Base-by-base conservation (phyloP, 92 coral and sea anemone species). In the Montipora capitata region DNA sequence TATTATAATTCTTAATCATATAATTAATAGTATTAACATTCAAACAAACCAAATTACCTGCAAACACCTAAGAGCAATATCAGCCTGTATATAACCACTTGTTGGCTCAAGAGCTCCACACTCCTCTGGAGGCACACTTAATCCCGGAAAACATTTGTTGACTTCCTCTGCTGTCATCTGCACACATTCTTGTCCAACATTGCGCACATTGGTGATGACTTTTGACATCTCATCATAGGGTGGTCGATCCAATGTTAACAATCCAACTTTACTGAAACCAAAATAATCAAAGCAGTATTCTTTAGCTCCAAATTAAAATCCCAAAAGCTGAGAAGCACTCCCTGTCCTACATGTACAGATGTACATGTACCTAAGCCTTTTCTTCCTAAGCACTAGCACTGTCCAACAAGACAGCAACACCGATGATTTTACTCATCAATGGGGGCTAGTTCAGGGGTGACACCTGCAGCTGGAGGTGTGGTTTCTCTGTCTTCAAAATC, bases 31-130 rank as follows among this genome's bases (percentile, higher is more conserved):
- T 35, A 67, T 39, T 0, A 35, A 18, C 40, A 63, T 17, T 14
- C 35, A 27, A 27, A 27, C 35, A 27, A 27, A 27, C 35, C 35
- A 27, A 27, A 39, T 45, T 42, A 94, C 97, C 97, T 89, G 97
- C 61, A 94, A 62, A 1, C 92, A 68, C 40, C 81, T 71, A 11
- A 95, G 61, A n/a, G 96, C 96, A 44, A 76, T 85, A 73, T 81
- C 84, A 20, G 98, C 98, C 51, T 86, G 64, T 40, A 95, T 57
- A 48, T 90, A 88, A 68, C 98, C 98, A 61, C 96, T 88, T 8
- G 20, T 72, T 1, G 96, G 93, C 68, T 95, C 98, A 71, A 95
- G 79, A 35, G 92, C 89, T 8, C 93, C 96, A 48, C 39, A 20
- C 72, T 89, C 85, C 35, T 73, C 62, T 16, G 91, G 38, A 20